Evolutionary conservation across 2,888 invertebrate genomes (phyloP).

Genomic region (Lepidochitona cinerea): DNA sequence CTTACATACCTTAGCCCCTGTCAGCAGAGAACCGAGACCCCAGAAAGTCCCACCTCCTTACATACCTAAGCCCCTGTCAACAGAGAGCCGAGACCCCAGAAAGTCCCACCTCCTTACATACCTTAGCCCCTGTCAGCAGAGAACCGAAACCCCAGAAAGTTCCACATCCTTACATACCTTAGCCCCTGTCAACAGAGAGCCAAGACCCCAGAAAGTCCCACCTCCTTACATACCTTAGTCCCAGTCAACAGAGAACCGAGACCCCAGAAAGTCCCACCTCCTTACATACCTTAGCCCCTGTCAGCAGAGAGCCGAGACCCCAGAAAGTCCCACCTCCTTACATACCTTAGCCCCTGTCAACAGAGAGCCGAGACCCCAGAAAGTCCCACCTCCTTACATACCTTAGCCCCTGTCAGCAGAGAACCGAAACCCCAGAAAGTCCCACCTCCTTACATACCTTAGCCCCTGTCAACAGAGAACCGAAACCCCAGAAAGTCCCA

Average conservation of each 20-base stretch:
- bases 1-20: constrained; percentile 67
- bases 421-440: constrained; percentile 82
- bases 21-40: constrained; percentile 79
- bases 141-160: constrained; percentile 82
- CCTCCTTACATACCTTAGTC: constrained; percentile 72
- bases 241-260: constrained; percentile 78
- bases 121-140: constrained; percentile 73
- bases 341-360: constrained; percentile 72
- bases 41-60: constrained; percentile 80
- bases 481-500: constrained; percentile 81
- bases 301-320: constrained; percentile 79
- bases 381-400: constrained; percentile 77
- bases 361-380: constrained; percentile 80
- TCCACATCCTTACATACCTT: constrained; percentile 74
- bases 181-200: constrained; percentile 76
- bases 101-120: constrained; percentile 77
- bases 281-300: constrained; percentile 67
- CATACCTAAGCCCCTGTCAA: constrained; percentile 72
- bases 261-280: constrained; percentile 82
- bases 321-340: constrained; percentile 80
- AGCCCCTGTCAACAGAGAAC: constrained; percentile 76
- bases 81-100: constrained; percentile 80
- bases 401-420: constrained; percentile 73
- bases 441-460: constrained; percentile 74
- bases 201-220: constrained; percentile 81